These are phyloP conservation scores for Synaphobranchus kaupii DNA, from an alignment of 2,797 vertebrate genomes.

Conservation along the genomic window DNA sequence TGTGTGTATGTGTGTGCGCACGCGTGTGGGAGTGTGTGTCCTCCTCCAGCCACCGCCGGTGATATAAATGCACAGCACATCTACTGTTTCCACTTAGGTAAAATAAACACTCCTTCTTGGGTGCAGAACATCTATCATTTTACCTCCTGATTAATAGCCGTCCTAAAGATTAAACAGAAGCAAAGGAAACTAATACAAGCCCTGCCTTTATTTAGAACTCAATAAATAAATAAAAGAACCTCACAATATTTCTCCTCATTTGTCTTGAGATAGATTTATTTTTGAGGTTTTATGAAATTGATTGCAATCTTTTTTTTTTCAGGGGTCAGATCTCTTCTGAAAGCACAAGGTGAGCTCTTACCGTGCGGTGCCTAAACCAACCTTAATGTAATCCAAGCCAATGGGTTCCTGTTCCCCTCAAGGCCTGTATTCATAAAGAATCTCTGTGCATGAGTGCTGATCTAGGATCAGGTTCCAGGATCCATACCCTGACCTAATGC, in stretches of 20 bases:
- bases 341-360: neutral
- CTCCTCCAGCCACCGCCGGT: conserved; percentile 32
- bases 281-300: neutral
- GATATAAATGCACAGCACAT: conserved; percentile 72
- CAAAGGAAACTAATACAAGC: conserved; percentile 44
- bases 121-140: conserved; percentile 79
- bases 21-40: conserved; percentile 42
- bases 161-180: conserved; percentile 61
- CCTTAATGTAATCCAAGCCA: neutral
- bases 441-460: neutral
- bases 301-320: neutral
- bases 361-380: neutral
- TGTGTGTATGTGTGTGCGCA: conserved; percentile 12
- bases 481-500: no score
- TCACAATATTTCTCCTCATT: neutral
- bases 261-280: conserved; percentile 19
- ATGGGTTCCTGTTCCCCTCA: no score
- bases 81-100: conserved; percentile 70
- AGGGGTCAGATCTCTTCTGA: neutral
- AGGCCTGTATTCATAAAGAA: neutral
- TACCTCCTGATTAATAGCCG: conserved; percentile 78
- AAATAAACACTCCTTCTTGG: conserved; percentile 72
- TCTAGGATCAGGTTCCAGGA: no score
- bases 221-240: neutral
- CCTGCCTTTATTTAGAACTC: neutral